Evolutionary conservation across 2,888 invertebrate genomes (phyloP).

Genomic region (Venusia cambrica): DNA sequence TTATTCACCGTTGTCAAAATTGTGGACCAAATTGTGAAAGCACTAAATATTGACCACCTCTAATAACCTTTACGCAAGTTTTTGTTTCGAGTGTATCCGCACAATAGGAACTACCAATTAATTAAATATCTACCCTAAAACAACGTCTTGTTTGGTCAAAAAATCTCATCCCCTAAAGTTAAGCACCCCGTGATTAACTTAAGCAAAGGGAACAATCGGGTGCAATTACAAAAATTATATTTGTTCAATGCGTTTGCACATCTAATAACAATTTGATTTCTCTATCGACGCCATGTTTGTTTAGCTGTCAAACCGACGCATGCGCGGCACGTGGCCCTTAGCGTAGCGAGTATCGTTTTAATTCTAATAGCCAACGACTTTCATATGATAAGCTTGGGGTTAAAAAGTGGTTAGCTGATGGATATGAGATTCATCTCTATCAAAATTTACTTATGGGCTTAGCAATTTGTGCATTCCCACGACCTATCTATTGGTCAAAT

Average conservation of each 20-base stretch:
- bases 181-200: conserved; percentile 38
- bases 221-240: conserved; percentile 74
- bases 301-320: conserved; percentile 70
- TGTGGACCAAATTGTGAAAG: too few relatives aligned
- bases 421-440: conserved; percentile 46
- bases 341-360: conserved; percentile 46
- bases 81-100: too few relatives aligned
- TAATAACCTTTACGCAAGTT: too few relatives aligned
- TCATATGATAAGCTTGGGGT: conserved; percentile 43
- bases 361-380: conserved; percentile 58
- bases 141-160: conserved; percentile 41
- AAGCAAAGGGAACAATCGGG: conserved; percentile 50
- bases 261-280: conserved; percentile 73
- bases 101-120: too few relatives aligned
- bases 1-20: too few relatives aligned
- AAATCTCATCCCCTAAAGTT: conserved; percentile 48
- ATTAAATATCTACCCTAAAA: too few relatives aligned
- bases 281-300: conserved; percentile 72
- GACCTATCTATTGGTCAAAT: conserved; percentile 10
- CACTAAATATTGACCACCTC: too few relatives aligned
- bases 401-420: conserved; percentile 37
- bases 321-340: conserved; percentile 59
- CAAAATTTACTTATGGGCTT: conserved; percentile 42
- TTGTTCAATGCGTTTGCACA: conserved; percentile 68
- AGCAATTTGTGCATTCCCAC: conserved; percentile 38